Conservation (phyloP, 2,888 invertebrate genomes). For the Pelosia muscerda region DNA sequence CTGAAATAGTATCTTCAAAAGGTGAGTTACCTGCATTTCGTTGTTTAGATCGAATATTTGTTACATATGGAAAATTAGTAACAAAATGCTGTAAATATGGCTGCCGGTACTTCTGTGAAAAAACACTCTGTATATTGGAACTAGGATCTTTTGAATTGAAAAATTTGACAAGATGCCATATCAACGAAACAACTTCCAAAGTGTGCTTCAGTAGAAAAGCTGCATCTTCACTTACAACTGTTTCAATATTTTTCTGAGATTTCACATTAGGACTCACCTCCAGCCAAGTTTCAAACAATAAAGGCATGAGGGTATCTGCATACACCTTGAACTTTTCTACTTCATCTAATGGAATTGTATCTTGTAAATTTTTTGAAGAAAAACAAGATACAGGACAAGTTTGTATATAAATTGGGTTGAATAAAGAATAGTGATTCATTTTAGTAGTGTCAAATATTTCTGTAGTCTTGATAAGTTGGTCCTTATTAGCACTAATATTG, state of each 20-base stretch:
- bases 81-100: slow-evolving; percentile 87
- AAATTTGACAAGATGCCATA: slow-evolving; percentile 82
- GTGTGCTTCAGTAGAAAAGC: slow-evolving; percentile 88
- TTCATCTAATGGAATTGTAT: slow-evolving; percentile 69
- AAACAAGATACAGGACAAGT: slow-evolving; percentile 77
- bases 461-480: slow-evolving; percentile 45
- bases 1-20: slow-evolving; percentile 71
- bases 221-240: slow-evolving; percentile 88
- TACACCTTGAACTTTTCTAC: slow-evolving; percentile 87
- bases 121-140: slow-evolving; percentile 79
- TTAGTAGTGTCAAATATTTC: slow-evolving; percentile 64
- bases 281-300: slow-evolving; percentile 94
- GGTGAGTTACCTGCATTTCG: slow-evolving; percentile 51
- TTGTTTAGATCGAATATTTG: slow-evolving; percentile 72
- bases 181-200: slow-evolving; percentile 87
- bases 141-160: slow-evolving; percentile 68
- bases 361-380: slow-evolving; percentile 73
- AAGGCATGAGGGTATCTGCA: slow-evolving; percentile 90
- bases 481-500: slow-evolving; percentile 52
- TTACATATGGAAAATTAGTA: slow-evolving; percentile 86
- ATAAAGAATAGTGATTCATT: slow-evolving; percentile 68
- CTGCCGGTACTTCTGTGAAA: slow-evolving; percentile 83
- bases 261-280: slow-evolving; percentile 89
- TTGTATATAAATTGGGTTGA: slow-evolving; percentile 66
- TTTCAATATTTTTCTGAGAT: slow-evolving; percentile 74